phyloP scores from a whole-genome alignment of 2,113 vertebrate species.

The Coryphaenoides rupestris region DNA sequence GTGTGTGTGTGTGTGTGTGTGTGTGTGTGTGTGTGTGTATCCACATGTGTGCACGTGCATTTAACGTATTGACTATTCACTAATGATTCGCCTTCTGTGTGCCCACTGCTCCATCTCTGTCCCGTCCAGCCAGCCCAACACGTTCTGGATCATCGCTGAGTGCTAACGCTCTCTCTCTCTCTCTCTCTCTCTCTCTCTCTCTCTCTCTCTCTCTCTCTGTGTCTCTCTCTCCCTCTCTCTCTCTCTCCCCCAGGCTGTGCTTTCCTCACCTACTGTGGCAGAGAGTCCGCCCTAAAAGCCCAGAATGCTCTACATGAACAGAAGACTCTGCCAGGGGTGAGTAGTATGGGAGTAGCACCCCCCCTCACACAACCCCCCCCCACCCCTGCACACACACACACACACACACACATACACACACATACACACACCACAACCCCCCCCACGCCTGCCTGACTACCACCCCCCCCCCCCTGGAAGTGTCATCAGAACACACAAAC shows the following conservation, averaged over 20 bases:
- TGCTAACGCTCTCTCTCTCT: too few species aligned
- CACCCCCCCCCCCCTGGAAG: too few species aligned
- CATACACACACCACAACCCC: constrained; percentile 4
- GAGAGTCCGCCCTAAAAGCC: constrained; percentile 88
- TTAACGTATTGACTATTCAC: neutral
- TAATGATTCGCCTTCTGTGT: neutral
- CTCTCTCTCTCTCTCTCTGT: neutral
- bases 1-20: constrained; percentile 12
- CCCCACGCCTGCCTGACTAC: too few species aligned
- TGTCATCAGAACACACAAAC: too few species aligned
- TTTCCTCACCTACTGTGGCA: constrained; percentile 91
- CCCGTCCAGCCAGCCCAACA: too few species aligned
- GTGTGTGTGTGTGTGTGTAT: neutral
- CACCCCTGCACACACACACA: constrained; percentile 4
- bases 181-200: constrained; percentile 24
- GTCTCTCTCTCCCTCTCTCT: constrained; percentile 1
- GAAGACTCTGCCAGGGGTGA: constrained; percentile 90
- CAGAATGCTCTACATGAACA: constrained; percentile 89
- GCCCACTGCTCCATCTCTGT: too few species aligned
- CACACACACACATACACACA: constrained; percentile 6
- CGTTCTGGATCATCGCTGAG: too few species aligned
- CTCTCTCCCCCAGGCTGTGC: constrained; percentile 78
- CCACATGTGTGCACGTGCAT: neutral
- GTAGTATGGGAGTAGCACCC: constrained; percentile 48
- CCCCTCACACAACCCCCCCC: too few species aligned